Evolutionary conservation across 2,113 vertebrate species (phyloP).

Genomic region (Emydura subglobosa): DNA sequence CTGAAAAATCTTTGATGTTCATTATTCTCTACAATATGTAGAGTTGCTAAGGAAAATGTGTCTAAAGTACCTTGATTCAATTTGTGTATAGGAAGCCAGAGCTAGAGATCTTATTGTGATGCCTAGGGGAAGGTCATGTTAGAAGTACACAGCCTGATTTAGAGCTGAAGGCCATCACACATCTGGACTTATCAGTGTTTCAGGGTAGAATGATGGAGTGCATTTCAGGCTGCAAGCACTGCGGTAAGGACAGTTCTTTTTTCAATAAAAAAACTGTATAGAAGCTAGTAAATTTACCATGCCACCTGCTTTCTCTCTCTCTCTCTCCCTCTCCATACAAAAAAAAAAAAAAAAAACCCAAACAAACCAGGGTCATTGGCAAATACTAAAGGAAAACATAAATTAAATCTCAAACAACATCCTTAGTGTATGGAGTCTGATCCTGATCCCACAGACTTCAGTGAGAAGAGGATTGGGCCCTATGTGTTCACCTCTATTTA

Average conservation of each 20-base stretch:
- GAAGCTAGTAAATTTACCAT: constrained; percentile 49
- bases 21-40: background rate
- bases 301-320: background rate
- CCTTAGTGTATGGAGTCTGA: background rate
- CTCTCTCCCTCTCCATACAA: fast-evolving
- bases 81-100: background rate
- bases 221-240: constrained; percentile 44
- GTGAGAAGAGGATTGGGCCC: background rate
- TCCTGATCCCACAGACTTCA: background rate
- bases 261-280: constrained; percentile 6
- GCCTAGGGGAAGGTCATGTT: constrained; percentile 55
- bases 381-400: background rate
- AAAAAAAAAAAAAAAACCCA: background rate
- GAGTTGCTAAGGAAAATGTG: background rate
- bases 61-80: background rate
- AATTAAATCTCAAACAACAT: background rate
- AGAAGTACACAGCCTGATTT: constrained; percentile 51
- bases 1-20: background rate
- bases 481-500: fast-evolving
- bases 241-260: constrained; percentile 33
- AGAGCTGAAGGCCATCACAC: constrained; percentile 42
- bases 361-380: background rate
- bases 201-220: constrained; percentile 37
- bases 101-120: background rate
- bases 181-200: constrained; percentile 53